These are phyloP conservation scores for Diabrotica virgifera DNA, from an alignment of 1,140 invertebrate genomes.

Conservation along the genomic window DNA sequence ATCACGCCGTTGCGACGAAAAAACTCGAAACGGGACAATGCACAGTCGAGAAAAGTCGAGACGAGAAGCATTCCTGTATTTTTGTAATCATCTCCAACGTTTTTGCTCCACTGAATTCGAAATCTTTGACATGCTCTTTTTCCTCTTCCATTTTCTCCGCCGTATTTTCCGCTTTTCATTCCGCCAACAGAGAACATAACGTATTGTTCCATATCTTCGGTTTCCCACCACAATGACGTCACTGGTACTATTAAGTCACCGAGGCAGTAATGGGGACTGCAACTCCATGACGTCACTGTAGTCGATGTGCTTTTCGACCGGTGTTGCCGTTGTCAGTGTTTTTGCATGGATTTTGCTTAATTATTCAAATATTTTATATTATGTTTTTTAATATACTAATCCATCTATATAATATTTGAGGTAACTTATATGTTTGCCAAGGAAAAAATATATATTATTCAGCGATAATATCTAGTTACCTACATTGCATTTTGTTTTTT, in stretches of 20 bases:
- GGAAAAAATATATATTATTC: too few relatives aligned
- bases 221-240: conserved; percentile 6
- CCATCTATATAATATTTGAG: too few relatives aligned
- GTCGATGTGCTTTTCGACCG: neutral
- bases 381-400: too few relatives aligned
- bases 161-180: neutral
- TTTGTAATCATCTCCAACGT: neutral
- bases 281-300: conserved; percentile 11
- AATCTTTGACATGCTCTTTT: neutral
- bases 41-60: too few relatives aligned
- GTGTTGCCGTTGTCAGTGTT: neutral
- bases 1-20: too few relatives aligned
- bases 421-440: too few relatives aligned
- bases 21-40: too few relatives aligned
- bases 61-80: neutral
- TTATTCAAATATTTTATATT: too few relatives aligned
- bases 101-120: neutral
- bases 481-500: too few relatives aligned
- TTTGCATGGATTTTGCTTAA: too few relatives aligned
- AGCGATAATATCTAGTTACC: too few relatives aligned
- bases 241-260: conserved; percentile 7
- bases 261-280: conserved; percentile 7
- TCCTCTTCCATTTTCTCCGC: neutral
- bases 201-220: neutral
- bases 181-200: neutral